phyloP scores from a whole-genome alignment of 2,888 invertebrate species.

The Geophilus truncorum region DNA sequence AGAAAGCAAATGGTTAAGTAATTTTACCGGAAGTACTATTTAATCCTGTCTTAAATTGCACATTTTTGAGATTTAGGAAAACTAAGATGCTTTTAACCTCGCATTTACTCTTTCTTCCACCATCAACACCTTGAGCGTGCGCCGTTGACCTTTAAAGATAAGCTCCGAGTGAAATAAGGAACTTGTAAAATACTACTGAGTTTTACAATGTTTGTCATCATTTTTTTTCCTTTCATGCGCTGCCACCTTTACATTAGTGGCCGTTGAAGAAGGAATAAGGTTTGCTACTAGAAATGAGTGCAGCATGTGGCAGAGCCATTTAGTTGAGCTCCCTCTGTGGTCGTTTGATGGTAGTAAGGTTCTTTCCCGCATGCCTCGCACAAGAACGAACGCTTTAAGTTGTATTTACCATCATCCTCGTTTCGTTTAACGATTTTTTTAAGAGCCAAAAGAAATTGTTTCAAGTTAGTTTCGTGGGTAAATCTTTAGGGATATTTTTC shows the following conservation, averaged over 20 bases:
- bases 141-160: too few species aligned
- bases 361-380: not conserved
- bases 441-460: not conserved
- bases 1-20: too few species aligned
- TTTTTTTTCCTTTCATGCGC: not conserved
- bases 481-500: not conserved
- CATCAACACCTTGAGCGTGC: too few species aligned
- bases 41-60: too few species aligned
- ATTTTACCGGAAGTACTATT: too few species aligned
- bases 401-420: slow-evolving; percentile 4
- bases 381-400: not conserved
- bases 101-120: too few species aligned
- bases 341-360: not conserved
- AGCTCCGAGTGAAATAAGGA: too few species aligned
- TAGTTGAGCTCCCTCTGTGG: slow-evolving; percentile 3
- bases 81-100: too few species aligned
- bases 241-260: not conserved
- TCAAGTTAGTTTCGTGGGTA: not conserved
- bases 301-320: slow-evolving; percentile 10
- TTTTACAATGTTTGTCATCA: not conserved
- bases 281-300: not conserved
- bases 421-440: not conserved
- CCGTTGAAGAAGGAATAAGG: not conserved
- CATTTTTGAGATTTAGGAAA: too few species aligned
- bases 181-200: too few species aligned